Conservation (phyloP, 1,140 invertebrate species). For the Teleopsis dalmanni region DNA sequence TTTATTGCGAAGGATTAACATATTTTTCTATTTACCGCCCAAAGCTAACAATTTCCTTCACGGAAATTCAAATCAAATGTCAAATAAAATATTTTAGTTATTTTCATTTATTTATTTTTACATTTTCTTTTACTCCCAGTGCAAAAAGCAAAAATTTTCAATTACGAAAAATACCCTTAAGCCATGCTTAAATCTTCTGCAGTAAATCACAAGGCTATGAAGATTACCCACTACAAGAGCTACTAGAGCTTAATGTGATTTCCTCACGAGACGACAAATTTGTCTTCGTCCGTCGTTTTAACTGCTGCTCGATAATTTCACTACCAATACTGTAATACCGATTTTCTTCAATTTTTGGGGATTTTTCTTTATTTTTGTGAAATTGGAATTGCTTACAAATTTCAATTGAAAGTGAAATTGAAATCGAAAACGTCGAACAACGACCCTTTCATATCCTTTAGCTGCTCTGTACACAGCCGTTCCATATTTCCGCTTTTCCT, state of each 20-base stretch:
- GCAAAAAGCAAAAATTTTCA: background rate
- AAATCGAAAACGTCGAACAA: slow-evolving; percentile 7
- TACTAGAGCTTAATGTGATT: slow-evolving; percentile 8
- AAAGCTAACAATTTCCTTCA: too few relatives aligned
- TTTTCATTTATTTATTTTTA: too few relatives aligned
- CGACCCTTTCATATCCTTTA: background rate
- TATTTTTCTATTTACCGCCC: too few relatives aligned
- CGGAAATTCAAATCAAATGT: too few relatives aligned
- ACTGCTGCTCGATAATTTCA: background rate
- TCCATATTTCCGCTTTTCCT: background rate
- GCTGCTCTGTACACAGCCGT: background rate
- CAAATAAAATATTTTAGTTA: too few relatives aligned
- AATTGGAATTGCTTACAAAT: too few relatives aligned
- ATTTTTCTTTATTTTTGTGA: too few relatives aligned
- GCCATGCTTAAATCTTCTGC: background rate
- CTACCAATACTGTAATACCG: background rate
- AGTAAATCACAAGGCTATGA: too few relatives aligned
- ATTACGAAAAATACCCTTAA: background rate
- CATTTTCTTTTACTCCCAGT: background rate
- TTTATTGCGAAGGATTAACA: too few relatives aligned
- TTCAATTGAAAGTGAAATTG: slow-evolving; percentile 10
- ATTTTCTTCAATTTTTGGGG: background rate
- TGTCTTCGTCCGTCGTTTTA: background rate
- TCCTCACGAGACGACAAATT: slow-evolving; percentile 5
- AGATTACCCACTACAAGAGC: too few relatives aligned